Percentiles rank a stretch among this genome's conserved stretches.
These are phyloP conservation scores for Listronotus bonariensis DNA, from an alignment of 1,140 invertebrate species.

Conservation along the genomic window DNA sequence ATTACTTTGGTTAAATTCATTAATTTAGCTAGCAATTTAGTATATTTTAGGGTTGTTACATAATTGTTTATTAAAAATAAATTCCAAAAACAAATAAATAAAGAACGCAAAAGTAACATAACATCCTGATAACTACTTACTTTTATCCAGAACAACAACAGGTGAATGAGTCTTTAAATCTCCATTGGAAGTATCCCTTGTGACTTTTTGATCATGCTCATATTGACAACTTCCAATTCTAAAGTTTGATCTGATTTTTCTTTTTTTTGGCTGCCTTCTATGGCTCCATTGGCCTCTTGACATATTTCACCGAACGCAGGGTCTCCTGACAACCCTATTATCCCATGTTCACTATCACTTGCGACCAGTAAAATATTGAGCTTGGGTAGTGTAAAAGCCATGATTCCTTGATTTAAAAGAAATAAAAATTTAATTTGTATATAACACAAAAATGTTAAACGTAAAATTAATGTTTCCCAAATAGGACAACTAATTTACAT, in stretches of 20 bases:
- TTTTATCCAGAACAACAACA: constrained; percentile 52
- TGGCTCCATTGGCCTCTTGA: constrained; percentile 53
- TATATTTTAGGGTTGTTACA: too few relatives aligned
- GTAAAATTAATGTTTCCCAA: too few relatives aligned
- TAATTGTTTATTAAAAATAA: too few relatives aligned
- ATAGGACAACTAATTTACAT: too few relatives aligned
- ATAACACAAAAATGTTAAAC: too few relatives aligned
- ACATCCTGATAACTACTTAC: constrained; percentile 42
- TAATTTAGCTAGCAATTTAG: constrained; percentile 20
- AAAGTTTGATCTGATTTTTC: constrained; percentile 55
- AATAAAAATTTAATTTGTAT: too few relatives aligned
- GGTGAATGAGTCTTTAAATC: constrained; percentile 49
- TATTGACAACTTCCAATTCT: constrained; percentile 56
- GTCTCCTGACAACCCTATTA: constrained; percentile 60
- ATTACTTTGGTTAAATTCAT: too few relatives aligned
- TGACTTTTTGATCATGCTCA: constrained; percentile 57
- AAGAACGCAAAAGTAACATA: too few relatives aligned
- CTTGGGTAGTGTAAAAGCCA: constrained; percentile 66
- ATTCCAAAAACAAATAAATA: too few relatives aligned
- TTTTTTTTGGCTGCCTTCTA: constrained; percentile 55
- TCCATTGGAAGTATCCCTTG: constrained; percentile 37
- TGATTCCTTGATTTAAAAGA: constrained; percentile 58
- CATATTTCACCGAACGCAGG: constrained; percentile 63
- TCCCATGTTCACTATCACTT: constrained; percentile 59
- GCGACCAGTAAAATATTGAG: constrained; percentile 65